Percentiles rank a stretch among this genome's conserved stretches.
These are phyloP conservation scores for Sebastes fasciatus DNA, from an alignment of 2,113 vertebrate species.

Conservation along the genomic window DNA sequence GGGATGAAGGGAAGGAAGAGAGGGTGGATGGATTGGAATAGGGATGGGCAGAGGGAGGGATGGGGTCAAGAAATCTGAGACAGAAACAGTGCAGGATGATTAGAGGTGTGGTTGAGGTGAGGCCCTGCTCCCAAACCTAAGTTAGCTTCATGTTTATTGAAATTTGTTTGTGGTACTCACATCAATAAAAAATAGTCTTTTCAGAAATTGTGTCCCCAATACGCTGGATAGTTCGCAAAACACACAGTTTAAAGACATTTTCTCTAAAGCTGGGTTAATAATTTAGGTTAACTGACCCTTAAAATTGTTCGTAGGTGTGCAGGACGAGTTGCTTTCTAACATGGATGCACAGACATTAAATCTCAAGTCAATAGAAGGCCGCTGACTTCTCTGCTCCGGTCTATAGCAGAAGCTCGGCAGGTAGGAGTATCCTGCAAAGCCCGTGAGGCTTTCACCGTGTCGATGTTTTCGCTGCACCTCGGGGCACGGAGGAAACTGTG, in stretches of 20 bases:
- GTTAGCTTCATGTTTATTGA: neutral
- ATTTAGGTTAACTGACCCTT: neutral
- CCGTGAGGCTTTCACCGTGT: conserved; percentile 44
- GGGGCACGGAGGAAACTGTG: conserved; percentile 38
- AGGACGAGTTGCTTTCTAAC: neutral
- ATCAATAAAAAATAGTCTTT: neutral
- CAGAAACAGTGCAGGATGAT: neutral
- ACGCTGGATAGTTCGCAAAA: neutral
- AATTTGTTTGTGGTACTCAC: neutral
- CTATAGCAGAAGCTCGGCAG: conserved; percentile 32
- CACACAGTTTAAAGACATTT: no score
- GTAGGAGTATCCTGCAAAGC: conserved; percentile 27
- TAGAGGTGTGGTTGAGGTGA: neutral
- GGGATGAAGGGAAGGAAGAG: neutral
- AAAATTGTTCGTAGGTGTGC: neutral
- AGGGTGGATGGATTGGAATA: neutral
- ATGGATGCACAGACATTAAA: conserved; percentile 8
- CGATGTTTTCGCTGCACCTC: conserved; percentile 26
- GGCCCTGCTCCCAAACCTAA: neutral
- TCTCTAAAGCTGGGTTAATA: neutral
- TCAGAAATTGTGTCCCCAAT: neutral
- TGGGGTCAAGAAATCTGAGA: neutral
- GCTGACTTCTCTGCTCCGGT: conserved; percentile 18
- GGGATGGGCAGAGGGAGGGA: neutral
- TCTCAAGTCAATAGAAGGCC: neutral